Evolutionary conservation across 2,888 invertebrate genomes (phyloP).

Genomic region (Andricus curvator): DNA sequence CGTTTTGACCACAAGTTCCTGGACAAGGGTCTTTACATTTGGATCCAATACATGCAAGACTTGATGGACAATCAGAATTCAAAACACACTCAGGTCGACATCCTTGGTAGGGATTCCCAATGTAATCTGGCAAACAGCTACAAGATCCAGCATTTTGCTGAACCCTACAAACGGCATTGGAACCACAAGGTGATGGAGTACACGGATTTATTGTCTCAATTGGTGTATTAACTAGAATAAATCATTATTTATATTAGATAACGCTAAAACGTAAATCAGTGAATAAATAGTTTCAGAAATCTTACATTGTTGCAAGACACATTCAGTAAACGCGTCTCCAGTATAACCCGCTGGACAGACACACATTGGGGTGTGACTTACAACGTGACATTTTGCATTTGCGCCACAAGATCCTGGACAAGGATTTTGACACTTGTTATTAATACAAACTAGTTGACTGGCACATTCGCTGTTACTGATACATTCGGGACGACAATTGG

Average conservation of each 20-base stretch:
- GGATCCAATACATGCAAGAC: conserved; percentile 87
- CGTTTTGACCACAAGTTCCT: conserved; percentile 83
- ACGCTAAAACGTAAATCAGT: conserved; percentile 60
- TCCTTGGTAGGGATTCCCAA: conserved; percentile 86
- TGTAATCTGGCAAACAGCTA: conserved; percentile 85
- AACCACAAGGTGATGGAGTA: conserved; percentile 86
- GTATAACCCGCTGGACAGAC: conserved; percentile 79
- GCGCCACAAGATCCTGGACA: conserved; percentile 89
- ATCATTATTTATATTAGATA: conserved; percentile 76
- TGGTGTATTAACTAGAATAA: conserved; percentile 12
- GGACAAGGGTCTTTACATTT: conserved; percentile 90
- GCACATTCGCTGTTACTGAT: conserved; percentile 87
- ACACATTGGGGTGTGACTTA: conserved; percentile 84
- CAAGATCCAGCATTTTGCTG: conserved; percentile 81
- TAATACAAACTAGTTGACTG: conserved; percentile 85
- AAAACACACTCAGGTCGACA: conserved; percentile 90
- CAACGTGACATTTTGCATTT: conserved; percentile 87
- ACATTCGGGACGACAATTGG: conserved; percentile 89
- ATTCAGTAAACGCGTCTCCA: conserved; percentile 81
- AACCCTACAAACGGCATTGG: conserved; percentile 84
- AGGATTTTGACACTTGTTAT: conserved; percentile 88
- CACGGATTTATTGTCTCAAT: conserved; percentile 80
- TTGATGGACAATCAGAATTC: conserved; percentile 86
- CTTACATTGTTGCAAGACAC: conserved; percentile 83
- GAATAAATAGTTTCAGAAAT: conserved; percentile 73